A percentile compares a stretch with the other conserved stretches of the same genome.
Conservation (phyloP, 2,888 invertebrate species). For the Stenichneumon culpator region DNA sequence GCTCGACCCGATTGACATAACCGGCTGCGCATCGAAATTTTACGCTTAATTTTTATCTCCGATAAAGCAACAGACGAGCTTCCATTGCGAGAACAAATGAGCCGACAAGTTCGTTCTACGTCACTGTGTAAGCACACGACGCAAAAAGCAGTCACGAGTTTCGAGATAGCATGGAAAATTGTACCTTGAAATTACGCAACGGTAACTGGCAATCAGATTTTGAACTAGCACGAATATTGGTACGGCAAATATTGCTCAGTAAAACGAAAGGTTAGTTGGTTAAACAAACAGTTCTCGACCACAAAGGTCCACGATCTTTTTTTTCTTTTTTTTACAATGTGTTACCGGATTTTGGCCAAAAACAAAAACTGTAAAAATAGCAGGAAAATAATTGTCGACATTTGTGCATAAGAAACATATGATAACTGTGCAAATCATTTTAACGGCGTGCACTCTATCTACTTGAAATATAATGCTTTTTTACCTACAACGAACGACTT, state of each 20-base stretch:
- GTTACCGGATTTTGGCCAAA: neutral
- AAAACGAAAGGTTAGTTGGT: neutral
- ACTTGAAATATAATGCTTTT: neutral
- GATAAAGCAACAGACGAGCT: constrained; percentile 29
- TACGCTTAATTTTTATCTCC: neutral
- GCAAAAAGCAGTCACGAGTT: constrained; percentile 55
- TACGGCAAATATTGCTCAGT: constrained; percentile 3
- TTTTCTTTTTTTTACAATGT: neutral
- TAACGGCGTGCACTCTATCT: neutral
- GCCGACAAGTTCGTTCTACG: constrained; percentile 6
- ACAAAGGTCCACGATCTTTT: neutral
- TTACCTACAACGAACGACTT: neutral
- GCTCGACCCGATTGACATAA: neutral
- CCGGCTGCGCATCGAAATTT: neutral
- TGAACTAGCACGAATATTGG: constrained; percentile 6
- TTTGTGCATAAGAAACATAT: neutral
- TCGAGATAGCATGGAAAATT: constrained; percentile 57
- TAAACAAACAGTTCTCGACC: neutral
- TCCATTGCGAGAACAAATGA: neutral
- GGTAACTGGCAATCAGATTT: constrained; percentile 18
- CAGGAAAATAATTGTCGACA: neutral
- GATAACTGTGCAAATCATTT: neutral
- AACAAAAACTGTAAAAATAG: neutral
- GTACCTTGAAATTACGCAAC: constrained; percentile 57
- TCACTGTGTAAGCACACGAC: neutral